Evolutionary conservation across 2,888 invertebrate genomes (phyloP).

Genomic region (Aphodius granarius): DNA sequence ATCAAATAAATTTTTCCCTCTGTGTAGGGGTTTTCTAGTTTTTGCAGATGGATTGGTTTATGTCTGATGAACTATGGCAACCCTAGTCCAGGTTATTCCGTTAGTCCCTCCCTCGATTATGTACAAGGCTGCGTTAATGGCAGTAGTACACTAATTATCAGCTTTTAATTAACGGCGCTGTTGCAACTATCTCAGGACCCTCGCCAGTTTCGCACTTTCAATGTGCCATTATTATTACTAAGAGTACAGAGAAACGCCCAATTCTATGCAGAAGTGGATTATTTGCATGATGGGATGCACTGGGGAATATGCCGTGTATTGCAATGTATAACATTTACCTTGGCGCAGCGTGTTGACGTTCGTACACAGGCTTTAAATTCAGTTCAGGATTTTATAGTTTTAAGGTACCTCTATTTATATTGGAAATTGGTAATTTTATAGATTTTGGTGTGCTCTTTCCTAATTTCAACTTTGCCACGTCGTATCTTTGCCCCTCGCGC

Average conservation of each 20-base stretch:
- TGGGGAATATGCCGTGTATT: neutral
- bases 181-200: neutral
- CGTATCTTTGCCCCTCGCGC: no score
- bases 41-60: no score
- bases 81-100: neutral
- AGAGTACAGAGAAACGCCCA: neutral
- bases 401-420: no score
- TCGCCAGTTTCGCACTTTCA: neutral
- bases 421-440: no score
- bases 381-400: no score
- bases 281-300: neutral
- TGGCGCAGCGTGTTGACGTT: neutral
- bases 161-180: neutral
- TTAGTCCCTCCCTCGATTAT: neutral
- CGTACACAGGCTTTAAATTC: no score
- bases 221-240: neutral
- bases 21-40: no score
- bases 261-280: neutral
- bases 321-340: neutral
- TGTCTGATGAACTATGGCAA: no score
- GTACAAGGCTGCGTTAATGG: neutral
- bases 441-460: no score
- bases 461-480: no score
- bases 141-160: neutral
- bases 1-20: no score